A percentile compares a stretch with the other conserved stretches of the same genome.
Conservation (phyloP, 2,797 vertebrate species). For the Novumbra hubbsi region DNA sequence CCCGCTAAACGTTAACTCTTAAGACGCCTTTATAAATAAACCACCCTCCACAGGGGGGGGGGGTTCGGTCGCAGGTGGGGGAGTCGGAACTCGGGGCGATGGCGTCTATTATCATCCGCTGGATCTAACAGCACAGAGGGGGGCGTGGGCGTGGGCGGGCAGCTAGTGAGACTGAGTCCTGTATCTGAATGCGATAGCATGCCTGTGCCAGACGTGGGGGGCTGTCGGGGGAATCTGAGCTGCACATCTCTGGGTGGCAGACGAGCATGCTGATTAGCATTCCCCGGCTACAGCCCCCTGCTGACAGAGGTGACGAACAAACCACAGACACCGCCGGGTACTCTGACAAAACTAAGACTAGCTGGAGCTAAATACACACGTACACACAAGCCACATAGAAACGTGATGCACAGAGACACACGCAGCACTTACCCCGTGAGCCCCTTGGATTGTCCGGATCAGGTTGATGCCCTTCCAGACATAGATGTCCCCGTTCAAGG, state of each 20-base stretch:
- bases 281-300: slow-evolving; percentile 10
- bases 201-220: slow-evolving; percentile 11
- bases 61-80: background rate
- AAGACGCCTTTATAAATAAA: background rate
- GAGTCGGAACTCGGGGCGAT: background rate
- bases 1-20: background rate
- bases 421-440: slow-evolving; percentile 84
- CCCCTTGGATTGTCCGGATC: slow-evolving; percentile 91
- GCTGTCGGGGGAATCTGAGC: background rate
- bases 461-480: slow-evolving; percentile 97
- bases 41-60: background rate
- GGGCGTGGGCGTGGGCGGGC: background rate
- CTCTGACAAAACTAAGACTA: background rate
- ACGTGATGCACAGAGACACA: too few species aligned
- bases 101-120: background rate
- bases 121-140: background rate
- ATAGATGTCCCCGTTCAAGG: slow-evolving; percentile 96
- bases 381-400: background rate
- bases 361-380: background rate
- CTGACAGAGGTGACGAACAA: background rate
- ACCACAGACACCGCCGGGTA: background rate
- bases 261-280: slow-evolving; percentile 12
- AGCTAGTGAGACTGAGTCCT: background rate
- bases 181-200: slow-evolving; percentile 12
- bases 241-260: background rate